Evolutionary conservation across 2,113 vertebrate genomes (phyloP), one percentile per base, ranked within the genome.

Genomic region (Triplophysa siluroides): DNA sequence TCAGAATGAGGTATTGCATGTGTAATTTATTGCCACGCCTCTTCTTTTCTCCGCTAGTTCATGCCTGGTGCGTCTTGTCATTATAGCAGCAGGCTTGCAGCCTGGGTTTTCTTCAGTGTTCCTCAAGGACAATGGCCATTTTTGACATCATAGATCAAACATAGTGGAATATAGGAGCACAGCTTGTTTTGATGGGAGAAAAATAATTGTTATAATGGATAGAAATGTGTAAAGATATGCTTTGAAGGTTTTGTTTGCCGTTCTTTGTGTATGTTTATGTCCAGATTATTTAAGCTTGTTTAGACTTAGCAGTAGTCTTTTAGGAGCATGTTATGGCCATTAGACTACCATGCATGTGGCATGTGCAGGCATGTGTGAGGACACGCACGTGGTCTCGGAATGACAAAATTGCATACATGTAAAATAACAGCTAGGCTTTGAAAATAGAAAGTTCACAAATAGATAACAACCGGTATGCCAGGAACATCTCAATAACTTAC

Each of bases 41-140:
- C 61, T 23, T 58, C 61, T 76, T 73, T 9, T 29, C 65, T 70
- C 72, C 65, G 41, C 72, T 52, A 41, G 1, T 19, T 63, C 26
- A 52, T 18, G 33, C 21, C 26, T 69, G 81, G 74, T 67, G 60
- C 72, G 54, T 81, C 71, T 74, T 45, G 68, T 23, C 21, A 67
- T 26, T 8, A 8, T 50, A 56, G 41, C 23, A 10, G 41, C 29
- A 68, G 18, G 50, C 52, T 19, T 50, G 56, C 61, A 78, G 83
- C 63, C 75, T 81, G 74, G 45, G 56, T 43, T 67, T 41, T 41
- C 41, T 71, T 78, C 54, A 47, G 50, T 21, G 43, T 83, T 73
- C 67, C 56, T 84, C 75, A 81, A 84, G 79, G 83, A 78, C 79
- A 81, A 78, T 63, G 75, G 38, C 56, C 62, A 21, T 66, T 74